Evolutionary conservation across 2,888 invertebrate species (phyloP).

Genomic region (Synergus japonicus): DNA sequence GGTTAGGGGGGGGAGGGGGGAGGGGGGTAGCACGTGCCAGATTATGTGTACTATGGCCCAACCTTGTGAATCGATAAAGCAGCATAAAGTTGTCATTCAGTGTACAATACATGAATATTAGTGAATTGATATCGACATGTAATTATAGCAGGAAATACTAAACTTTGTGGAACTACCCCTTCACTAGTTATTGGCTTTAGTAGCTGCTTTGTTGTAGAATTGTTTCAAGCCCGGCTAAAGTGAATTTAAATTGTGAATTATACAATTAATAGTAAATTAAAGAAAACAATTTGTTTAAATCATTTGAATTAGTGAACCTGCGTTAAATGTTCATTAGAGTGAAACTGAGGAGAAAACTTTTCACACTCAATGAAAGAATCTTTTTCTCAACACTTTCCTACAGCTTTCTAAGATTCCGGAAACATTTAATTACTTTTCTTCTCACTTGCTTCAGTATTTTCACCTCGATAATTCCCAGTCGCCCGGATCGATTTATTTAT

Average conservation of each 20-base stretch:
- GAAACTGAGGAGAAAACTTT: not conserved
- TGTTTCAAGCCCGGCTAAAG: no score
- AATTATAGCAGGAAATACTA: not conserved
- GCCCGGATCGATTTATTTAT: not conserved
- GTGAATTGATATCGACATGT: constrained; percentile 9
- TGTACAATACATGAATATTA: not conserved
- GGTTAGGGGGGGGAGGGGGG: no score
- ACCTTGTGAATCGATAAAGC: constrained; percentile 51
- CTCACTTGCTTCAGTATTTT: not conserved
- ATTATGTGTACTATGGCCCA: constrained; percentile 40
- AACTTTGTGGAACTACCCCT: not conserved
- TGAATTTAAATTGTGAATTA: no score
- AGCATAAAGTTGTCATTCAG: constrained; percentile 38
- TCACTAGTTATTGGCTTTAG: not conserved
- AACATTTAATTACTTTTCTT: not conserved
- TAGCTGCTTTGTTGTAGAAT: not conserved
- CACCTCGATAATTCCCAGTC: not conserved
- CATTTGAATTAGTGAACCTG: no score
- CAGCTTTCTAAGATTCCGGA: not conserved
- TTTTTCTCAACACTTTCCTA: not conserved
- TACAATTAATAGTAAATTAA: no score
- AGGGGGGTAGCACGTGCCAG: constrained; percentile 9
- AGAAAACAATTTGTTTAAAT: no score
- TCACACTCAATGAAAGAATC: not conserved
- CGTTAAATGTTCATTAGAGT: no score